These are phyloP conservation scores for Ondatra zibethicus DNA, from an alignment of 2,113 vertebrate species.

Conservation along the genomic window DNA sequence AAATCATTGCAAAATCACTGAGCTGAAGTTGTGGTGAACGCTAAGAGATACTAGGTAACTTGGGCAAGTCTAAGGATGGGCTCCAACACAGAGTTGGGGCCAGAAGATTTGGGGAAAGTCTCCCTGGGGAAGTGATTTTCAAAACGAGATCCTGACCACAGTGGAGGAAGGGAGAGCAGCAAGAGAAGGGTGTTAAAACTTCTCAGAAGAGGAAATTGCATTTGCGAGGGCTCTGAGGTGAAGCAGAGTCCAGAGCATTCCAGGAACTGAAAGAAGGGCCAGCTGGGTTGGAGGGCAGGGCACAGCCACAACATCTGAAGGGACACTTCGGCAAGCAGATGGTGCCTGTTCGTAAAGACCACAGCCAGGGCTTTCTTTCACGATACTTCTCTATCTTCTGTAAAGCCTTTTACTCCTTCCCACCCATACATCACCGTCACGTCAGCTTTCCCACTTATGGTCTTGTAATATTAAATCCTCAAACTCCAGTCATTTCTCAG, in stretches of 20 bases:
- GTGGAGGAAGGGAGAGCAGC: constrained; percentile 42
- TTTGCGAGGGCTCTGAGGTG: constrained; percentile 29
- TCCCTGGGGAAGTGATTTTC: constrained; percentile 57
- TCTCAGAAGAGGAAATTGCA: constrained; percentile 72
- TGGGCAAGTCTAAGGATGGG: not conserved
- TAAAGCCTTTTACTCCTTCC: not conserved
- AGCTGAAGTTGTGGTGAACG: not conserved
- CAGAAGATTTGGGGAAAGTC: constrained; percentile 49
- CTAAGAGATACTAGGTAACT: not conserved
- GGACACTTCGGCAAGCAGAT: not conserved
- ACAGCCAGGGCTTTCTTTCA: not conserved
- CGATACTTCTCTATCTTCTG: not conserved
- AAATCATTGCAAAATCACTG: not conserved
- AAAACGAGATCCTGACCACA: constrained; percentile 35
- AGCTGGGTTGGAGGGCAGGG: not conserved
- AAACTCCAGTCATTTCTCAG: not conserved
- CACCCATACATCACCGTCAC: not conserved
- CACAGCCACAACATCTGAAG: not conserved
- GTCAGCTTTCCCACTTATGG: not conserved
- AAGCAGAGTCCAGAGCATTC: constrained; percentile 63
- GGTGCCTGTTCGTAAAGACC: not conserved
- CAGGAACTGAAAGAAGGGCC: constrained; percentile 74
- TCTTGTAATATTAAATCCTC: not conserved
- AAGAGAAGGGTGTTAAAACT: constrained; percentile 51
- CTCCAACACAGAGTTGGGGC: not conserved